Evolutionary conservation across 2,113 vertebrate species (phyloP).

Genomic region (Podilymbus podiceps): DNA sequence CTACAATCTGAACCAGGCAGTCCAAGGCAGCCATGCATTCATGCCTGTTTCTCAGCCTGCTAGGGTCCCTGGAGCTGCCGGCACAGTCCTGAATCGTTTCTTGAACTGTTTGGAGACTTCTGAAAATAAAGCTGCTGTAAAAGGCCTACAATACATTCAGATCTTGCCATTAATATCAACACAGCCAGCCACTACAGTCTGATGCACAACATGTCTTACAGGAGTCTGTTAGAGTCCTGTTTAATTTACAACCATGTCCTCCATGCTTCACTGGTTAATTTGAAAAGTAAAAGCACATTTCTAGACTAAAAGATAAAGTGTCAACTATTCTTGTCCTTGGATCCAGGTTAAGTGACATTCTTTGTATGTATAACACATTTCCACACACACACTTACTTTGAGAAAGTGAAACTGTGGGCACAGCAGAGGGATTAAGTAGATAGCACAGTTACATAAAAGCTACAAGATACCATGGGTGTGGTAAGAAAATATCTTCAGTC

Average conservation of each 20-base stretch:
- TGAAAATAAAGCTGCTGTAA: background rate
- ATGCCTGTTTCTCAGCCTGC: background rate
- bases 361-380: background rate
- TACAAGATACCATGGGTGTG: background rate
- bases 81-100: background rate
- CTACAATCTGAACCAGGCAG: background rate
- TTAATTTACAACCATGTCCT: background rate
- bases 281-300: background rate
- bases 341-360: background rate
- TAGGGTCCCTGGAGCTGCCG: background rate
- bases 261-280: background rate
- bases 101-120: background rate
- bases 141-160: background rate
- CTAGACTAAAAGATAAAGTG: background rate
- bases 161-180: background rate
- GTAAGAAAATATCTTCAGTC: background rate
- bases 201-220: background rate
- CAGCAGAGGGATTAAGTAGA: background rate
- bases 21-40: background rate
- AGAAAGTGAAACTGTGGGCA: background rate
- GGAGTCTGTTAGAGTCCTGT: background rate
- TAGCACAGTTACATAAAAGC: background rate
- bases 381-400: background rate
- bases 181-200: background rate
- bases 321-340: background rate